Percentiles rank a stretch among this genome's conserved stretches.
These are phyloP conservation scores for Lanius ludovicianus DNA, from an alignment of 2,113 vertebrate genomes.

Conservation along the genomic window DNA sequence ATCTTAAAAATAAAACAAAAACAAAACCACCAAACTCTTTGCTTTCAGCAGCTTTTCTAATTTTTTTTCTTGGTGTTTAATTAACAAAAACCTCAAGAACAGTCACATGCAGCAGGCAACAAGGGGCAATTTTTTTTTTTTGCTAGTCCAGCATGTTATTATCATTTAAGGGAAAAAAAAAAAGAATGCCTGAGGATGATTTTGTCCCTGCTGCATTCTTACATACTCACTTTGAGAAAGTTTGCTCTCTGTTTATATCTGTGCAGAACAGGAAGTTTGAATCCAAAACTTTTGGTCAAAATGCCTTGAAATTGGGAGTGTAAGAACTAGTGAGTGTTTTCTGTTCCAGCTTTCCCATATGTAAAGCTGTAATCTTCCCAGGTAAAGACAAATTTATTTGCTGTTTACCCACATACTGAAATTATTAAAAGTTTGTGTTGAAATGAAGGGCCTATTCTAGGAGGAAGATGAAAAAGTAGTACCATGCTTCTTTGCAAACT, in stretches of 20 bases:
- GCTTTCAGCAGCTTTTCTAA: not conserved
- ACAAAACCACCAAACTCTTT: not conserved
- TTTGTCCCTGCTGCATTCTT: not conserved
- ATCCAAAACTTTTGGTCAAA: not conserved
- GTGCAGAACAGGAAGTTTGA: not conserved
- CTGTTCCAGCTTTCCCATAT: not conserved
- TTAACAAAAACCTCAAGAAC: not conserved
- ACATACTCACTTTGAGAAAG: not conserved
- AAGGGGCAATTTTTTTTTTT: not conserved
- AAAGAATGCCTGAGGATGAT: not conserved
- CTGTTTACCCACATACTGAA: not conserved
- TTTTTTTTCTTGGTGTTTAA: not conserved
- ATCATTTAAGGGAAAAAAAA: not conserved
- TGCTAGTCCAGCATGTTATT: not conserved
- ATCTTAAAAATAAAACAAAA: not conserved
- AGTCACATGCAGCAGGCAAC: not conserved
- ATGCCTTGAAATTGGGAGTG: not conserved
- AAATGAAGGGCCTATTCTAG: not conserved
- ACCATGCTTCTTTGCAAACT: not conserved
- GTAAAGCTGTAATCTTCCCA: not conserved
- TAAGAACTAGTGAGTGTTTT: not conserved
- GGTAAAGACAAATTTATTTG: not conserved
- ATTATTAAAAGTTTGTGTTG: not conserved
- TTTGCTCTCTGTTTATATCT: not conserved
- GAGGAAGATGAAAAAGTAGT: not conserved